phyloP scores from a whole-genome alignment of 2,113 vertebrate species.

The Platanista minor region DNA sequence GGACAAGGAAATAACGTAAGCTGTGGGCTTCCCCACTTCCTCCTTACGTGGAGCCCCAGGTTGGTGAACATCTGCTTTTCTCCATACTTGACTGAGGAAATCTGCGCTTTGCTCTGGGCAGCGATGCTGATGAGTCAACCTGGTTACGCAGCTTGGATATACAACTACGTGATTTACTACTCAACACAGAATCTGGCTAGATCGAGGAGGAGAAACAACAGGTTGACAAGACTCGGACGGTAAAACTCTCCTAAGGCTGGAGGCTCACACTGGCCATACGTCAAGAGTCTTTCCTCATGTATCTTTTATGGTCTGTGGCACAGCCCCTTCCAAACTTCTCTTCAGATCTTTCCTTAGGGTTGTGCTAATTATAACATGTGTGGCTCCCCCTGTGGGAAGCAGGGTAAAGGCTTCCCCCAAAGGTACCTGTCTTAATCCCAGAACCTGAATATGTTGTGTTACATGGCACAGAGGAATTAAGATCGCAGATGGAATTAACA shows the following conservation, averaged over 20 bases:
- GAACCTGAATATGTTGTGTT: background rate
- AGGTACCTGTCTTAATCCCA: too few relatives aligned
- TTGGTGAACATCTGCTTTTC: background rate
- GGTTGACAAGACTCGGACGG: background rate
- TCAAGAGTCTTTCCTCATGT: background rate
- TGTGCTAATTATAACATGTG: background rate
- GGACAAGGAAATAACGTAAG: background rate
- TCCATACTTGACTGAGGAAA: background rate
- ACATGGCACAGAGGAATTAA: background rate
- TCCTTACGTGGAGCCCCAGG: background rate
- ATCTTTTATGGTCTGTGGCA: background rate
- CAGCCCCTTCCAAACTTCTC: background rate
- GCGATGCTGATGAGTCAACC: background rate
- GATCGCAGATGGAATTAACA: background rate
- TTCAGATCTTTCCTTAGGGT: background rate
- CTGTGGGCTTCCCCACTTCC: too few relatives aligned
- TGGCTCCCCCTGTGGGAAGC: background rate
- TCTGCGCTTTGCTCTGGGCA: background rate
- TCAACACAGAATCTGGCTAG: background rate
- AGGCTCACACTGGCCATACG: background rate
- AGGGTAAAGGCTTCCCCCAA: fast-evolving
- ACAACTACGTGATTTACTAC: background rate
- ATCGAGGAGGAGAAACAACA: background rate
- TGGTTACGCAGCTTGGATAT: background rate
- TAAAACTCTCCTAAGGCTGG: background rate